Base-by-base conservation (phyloP, 2,113 vertebrate species). In the Tetraodon nigroviridis region DNA sequence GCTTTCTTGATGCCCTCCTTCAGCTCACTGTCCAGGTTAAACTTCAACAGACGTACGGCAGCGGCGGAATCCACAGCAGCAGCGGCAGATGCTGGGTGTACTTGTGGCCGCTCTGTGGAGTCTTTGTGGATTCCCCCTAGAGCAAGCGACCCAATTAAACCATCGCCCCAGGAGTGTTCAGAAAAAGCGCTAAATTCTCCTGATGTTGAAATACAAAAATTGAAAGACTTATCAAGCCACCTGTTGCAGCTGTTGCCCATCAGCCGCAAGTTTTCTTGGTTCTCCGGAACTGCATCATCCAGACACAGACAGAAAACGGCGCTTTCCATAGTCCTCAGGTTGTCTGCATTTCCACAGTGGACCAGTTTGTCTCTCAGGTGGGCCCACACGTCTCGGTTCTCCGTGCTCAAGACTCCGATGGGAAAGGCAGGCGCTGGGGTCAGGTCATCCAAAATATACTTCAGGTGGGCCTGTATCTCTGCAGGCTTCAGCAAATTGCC, bases 201-300 rank as follows among this genome's bases (percentile, higher is more conserved):
- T 2, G 97, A 93, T 79, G 92, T 89, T 58, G 93, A 53, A 57
- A 99, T 29, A 19, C 98, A 92, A 67, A 99, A 75, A 78, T 88
- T 97, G 76, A 99, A 96, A 37, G 95, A 98, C 73, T 99, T 99
- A 84, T 99, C 97, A 8, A 88, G 98, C 97, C 97, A 99, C 17
- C 97, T 93, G 77, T n/a, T n/a, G 69, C 86, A 84, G 75, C 93
- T 94, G 0, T 97, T 91, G 0, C 95, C 91, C 0, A 99, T 93
- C 63, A 99, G 88, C 95, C 94, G 96, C 75, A 92, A 78, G 24
- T 95, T 92, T 52, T 91, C 79, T 0, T 89, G 80, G 80, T 96
- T 92, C 58, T 70, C 88, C 75, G 94, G 45, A n/a, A 76, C 72
- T 70, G 93, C 92, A 10, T 96, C 96, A 66, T 99, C 97, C 21